Base-by-base conservation (phyloP, 2,888 invertebrate genomes). In the Sturmia bella region DNA sequence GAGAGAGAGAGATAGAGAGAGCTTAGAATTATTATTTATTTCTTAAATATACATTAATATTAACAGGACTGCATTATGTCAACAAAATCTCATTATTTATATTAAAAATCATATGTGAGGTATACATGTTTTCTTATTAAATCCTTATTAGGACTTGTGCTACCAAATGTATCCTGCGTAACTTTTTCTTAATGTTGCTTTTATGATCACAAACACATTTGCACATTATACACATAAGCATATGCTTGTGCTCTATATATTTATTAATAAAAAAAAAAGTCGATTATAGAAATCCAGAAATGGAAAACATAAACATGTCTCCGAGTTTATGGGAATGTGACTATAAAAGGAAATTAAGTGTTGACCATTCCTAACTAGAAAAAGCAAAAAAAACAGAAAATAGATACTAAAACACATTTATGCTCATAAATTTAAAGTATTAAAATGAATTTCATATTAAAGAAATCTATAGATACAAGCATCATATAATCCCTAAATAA, bases 261-360 rank as follows among this genome's bases (percentile, higher is more conserved):
- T 4, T 41, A 41, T n/a, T 39, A 12, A 21, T 6, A 27, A 27
- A 27, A 59, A 59, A 59, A 19, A 19, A 41, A 24, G 12, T n/a
- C 11, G n/a, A 45, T 15, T 17, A 54, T 13, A 61, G 12, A 37
- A 61, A 76, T 11, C 4, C 37, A 69, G 24, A 43, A 64, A 70
- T 41, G 50, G 17, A 72, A 63, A 24, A 74, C 80, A 78, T 75
- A 81, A 83, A 83, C 74, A 84, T 83, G 80, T 81, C 80, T 70
- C 78, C 69, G 63, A 73, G 56, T 61, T 68, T 73, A 72, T 9
- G 12, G 3, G 27, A 72, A 84, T 54, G 54, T 21, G 56, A 54
- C 37, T 24, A 84, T 83, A 83, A 85, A 83, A 87, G 88, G 88
- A 88, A 88, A 88, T 88, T 86, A 87, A 86, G 86, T 87, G 85